These are phyloP conservation scores for Embiotoca jacksoni DNA, from an alignment of 2,113 vertebrate species.

Conservation along the genomic window DNA sequence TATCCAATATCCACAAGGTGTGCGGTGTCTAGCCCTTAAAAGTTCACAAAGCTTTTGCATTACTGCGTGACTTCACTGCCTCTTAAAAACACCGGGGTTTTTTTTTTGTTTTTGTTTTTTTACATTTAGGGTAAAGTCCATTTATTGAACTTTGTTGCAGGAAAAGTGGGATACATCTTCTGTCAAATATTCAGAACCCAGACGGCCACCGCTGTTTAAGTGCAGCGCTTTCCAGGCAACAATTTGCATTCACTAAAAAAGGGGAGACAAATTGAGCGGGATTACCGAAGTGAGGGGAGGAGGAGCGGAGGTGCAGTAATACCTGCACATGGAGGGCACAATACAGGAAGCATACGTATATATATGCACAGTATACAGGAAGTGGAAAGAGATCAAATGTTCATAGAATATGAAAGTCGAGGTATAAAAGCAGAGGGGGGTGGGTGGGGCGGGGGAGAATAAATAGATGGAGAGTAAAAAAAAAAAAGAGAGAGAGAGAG, in stretches of 20 bases:
- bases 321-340: too few relatives aligned
- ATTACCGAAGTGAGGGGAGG: background rate
- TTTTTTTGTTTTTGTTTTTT: too few relatives aligned
- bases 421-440: background rate
- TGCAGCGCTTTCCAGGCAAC: conserved; percentile 8
- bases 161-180: background rate
- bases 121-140: background rate
- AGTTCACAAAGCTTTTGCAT: too few relatives aligned
- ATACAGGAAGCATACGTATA: too few relatives aligned
- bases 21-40: too few relatives aligned
- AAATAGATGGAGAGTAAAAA: conserved; percentile 11
- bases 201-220: background rate
- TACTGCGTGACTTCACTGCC: too few relatives aligned
- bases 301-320: background rate
- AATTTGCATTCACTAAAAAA: conserved; percentile 17
- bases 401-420: background rate
- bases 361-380: too few relatives aligned
- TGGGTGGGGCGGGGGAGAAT: background rate
- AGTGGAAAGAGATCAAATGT: too few relatives aligned
- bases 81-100: too few relatives aligned
- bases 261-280: conserved; percentile 3
- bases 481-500: background rate
- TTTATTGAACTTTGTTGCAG: background rate
- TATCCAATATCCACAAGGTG: too few relatives aligned
- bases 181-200: conserved; percentile 27